Percentiles rank a stretch among this genome's conserved stretches.
These are phyloP conservation scores for Ptychodera flava DNA, from an alignment of 35 echinoderm and acorn worm genomes.

Conservation along the genomic window DNA sequence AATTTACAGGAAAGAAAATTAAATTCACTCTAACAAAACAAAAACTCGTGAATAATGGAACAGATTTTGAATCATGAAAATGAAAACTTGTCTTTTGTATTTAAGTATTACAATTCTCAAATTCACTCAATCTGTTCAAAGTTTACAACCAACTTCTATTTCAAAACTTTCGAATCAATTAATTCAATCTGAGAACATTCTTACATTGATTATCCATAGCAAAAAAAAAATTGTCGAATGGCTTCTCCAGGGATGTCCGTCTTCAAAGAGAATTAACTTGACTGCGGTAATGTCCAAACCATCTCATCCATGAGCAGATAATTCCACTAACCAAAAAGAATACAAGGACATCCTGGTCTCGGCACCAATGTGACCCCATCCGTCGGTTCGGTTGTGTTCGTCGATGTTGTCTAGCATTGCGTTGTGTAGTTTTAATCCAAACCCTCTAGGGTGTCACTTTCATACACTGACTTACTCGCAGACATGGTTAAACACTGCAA, in stretches of 20 bases:
- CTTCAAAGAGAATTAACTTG: not conserved
- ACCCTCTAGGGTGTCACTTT: too few species aligned
- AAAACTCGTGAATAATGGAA: not conserved
- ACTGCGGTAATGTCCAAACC: not conserved
- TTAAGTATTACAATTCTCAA: conserved; percentile 2
- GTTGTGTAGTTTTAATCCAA: too few species aligned
- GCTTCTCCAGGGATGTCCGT: not conserved
- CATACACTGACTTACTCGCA: too few species aligned
- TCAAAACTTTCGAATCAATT: too few species aligned
- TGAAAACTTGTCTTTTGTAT: not conserved
- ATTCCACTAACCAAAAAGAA: too few species aligned
- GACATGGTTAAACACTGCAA: too few species aligned
- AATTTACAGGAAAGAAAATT: not conserved
- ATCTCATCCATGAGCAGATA: not conserved
- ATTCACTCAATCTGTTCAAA: not conserved
- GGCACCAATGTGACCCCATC: too few species aligned
- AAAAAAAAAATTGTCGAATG: not conserved
- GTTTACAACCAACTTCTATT: not conserved
- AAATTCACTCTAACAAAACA: not conserved
- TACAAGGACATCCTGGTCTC: too few species aligned
- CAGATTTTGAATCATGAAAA: not conserved
- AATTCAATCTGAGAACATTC: not conserved
- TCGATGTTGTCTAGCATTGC: too few species aligned
- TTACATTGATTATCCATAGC: not conserved
- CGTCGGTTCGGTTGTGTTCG: too few species aligned